phyloP scores from a whole-genome alignment of 2,113 vertebrate genomes.

The Rousettus leschenaultii region DNA sequence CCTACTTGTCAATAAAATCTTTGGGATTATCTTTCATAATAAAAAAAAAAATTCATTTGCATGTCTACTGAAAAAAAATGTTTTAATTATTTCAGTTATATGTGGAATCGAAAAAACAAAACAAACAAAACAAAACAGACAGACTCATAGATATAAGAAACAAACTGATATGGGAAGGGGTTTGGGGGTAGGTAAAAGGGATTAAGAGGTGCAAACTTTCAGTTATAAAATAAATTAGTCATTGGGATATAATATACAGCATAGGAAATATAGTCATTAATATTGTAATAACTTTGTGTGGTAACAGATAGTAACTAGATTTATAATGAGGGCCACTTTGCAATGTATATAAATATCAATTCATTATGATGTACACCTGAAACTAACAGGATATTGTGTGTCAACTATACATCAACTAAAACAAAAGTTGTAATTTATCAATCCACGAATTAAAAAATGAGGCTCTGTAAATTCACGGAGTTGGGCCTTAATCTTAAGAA shows the following conservation, averaged over 20 bases:
- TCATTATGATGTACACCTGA: not conserved
- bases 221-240: not conserved
- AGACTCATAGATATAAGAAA: not conserved
- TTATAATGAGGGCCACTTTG: not conserved
- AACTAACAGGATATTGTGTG: not conserved
- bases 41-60: constrained; percentile 5
- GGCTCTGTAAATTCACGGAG: not conserved
- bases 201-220: not conserved
- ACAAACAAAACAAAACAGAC: not conserved
- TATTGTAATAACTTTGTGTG: not conserved
- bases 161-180: not conserved
- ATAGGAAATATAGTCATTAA: not conserved
- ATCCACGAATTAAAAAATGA: not conserved
- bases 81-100: not conserved
- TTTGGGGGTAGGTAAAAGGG: not conserved
- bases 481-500: not conserved
- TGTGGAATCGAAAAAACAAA: not conserved
- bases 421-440: not conserved
- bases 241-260: not conserved
- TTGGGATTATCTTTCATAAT: not conserved
- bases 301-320: not conserved
- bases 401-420: not conserved
- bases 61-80: not conserved
- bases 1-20: not conserved
- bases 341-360: not conserved